A percentile compares a stretch with the other conserved stretches of the same genome.
These are phyloP conservation scores for Adrianichthys oophorus DNA, from an alignment of 2,797 vertebrate species.

Conservation along the genomic window DNA sequence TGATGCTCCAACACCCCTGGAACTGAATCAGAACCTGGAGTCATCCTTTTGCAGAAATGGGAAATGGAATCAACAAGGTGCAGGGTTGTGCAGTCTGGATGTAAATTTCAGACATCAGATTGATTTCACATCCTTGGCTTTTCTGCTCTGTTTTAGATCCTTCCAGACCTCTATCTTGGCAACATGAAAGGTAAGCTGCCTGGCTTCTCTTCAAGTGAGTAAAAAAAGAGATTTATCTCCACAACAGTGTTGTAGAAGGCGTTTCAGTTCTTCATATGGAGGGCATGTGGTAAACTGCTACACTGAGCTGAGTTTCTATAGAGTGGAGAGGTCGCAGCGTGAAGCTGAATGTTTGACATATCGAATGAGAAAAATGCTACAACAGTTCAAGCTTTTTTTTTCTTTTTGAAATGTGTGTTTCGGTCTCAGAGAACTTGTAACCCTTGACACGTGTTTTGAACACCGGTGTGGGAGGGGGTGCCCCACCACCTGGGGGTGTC, in stretches of 20 bases:
- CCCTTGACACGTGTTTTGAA: slow-evolving; percentile 9
- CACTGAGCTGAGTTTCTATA: slow-evolving; percentile 74
- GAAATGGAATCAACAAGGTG: slow-evolving; percentile 78
- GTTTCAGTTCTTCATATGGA: slow-evolving; percentile 76
- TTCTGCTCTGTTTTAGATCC: slow-evolving; percentile 71
- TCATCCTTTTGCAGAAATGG: slow-evolving; percentile 48
- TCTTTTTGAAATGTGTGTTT: neutral
- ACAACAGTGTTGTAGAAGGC: slow-evolving; percentile 33
- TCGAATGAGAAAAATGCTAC: slow-evolving; percentile 12
- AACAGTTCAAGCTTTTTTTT: slow-evolving; percentile 4
- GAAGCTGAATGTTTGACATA: slow-evolving; percentile 9
- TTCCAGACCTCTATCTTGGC: slow-evolving; percentile 88
- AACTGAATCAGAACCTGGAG: too few relatives aligned
- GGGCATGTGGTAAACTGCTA: slow-evolving; percentile 69
- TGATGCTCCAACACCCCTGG: neutral
- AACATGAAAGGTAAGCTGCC: slow-evolving; percentile 86
- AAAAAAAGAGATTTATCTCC: slow-evolving; percentile 42
- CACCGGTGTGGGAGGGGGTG: slow-evolving; percentile 56
- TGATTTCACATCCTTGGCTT: neutral
- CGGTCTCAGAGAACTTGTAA: slow-evolving; percentile 35
- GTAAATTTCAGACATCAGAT: neutral
- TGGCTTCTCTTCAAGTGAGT: slow-evolving; percentile 11
- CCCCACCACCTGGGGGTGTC: slow-evolving; percentile 58
- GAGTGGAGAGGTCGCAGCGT: slow-evolving; percentile 40
- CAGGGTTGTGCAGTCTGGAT: neutral